Percentiles rank a stretch among this genome's conserved stretches.
Conservation (phyloP, 1,140 invertebrate species). For the Dendroctonus valens region DNA sequence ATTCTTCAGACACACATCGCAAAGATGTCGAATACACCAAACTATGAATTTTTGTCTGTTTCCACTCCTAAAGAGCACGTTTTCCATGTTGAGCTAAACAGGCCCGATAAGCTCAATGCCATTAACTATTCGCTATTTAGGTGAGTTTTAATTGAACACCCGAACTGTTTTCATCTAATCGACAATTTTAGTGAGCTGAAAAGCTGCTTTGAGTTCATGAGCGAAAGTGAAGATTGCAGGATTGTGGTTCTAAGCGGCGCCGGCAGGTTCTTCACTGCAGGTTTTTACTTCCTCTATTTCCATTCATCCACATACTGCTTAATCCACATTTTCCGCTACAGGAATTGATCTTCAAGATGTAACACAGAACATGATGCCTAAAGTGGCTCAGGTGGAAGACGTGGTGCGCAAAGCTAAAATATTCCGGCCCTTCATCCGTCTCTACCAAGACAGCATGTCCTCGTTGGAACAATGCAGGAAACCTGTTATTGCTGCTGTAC, state of each 20-base stretch:
- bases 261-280: conserved; percentile 46
- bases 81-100: conserved; percentile 85
- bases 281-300: conserved; percentile 24
- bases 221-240: conserved; percentile 75
- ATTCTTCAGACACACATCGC: too few species aligned
- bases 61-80: conserved; percentile 77
- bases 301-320: too few species aligned
- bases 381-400: conserved; percentile 69
- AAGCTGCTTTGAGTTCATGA: conserved; percentile 76
- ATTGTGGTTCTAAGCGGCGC: conserved; percentile 77
- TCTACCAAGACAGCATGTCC: conserved; percentile 76
- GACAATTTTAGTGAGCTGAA: conserved; percentile 63
- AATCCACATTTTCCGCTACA: conserved; percentile 38
- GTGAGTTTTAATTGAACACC: conserved; percentile 59
- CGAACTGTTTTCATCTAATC: conserved; percentile 8
- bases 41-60: conserved; percentile 71
- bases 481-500: conserved; percentile 86
- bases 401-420: conserved; percentile 73
- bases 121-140: conserved; percentile 79
- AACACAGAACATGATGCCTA: conserved; percentile 56
- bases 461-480: conserved; percentile 79
- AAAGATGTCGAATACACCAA: conserved; percentile 14
- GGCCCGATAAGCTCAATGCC: conserved; percentile 86
- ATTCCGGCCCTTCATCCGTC: conserved; percentile 64
- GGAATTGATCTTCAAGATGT: conserved; percentile 74